Evolutionary conservation across 2,113 vertebrate species (phyloP).

Genomic region (Artemisiospiza belli): DNA sequence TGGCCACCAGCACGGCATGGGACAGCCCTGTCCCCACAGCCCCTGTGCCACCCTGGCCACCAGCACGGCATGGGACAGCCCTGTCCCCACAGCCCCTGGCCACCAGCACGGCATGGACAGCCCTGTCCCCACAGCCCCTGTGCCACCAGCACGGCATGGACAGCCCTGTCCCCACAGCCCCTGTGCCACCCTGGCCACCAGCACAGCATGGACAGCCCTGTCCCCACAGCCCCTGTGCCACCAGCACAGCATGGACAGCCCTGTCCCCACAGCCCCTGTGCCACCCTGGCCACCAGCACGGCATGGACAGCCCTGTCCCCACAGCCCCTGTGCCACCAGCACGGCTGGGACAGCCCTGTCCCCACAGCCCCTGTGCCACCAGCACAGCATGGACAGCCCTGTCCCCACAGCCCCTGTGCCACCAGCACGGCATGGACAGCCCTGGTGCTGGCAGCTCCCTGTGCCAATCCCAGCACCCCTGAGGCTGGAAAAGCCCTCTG

Average conservation of each 20-base stretch:
- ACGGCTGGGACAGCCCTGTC: no score
- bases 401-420: no score
- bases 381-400: no score
- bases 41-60: background rate
- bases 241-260: fast-evolving
- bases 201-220: fast-evolving
- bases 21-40: background rate
- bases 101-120: background rate
- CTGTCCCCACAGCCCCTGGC: background rate
- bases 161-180: background rate
- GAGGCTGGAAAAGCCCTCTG: background rate
- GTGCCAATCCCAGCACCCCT: background rate
- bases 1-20: fast-evolving
- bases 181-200: no score
- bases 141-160: no score
- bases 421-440: no score
- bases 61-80: background rate
- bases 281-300: background rate
- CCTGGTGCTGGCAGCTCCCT: background rate
- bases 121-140: background rate
- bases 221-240: background rate
- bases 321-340: no score
- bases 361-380: no score
- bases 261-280: background rate
- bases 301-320: no score